Evolutionary conservation across 2,797 vertebrate species (phyloP), one percentile per base, ranked within the genome.

Genomic region (Cirrhinus mrigala): DNA sequence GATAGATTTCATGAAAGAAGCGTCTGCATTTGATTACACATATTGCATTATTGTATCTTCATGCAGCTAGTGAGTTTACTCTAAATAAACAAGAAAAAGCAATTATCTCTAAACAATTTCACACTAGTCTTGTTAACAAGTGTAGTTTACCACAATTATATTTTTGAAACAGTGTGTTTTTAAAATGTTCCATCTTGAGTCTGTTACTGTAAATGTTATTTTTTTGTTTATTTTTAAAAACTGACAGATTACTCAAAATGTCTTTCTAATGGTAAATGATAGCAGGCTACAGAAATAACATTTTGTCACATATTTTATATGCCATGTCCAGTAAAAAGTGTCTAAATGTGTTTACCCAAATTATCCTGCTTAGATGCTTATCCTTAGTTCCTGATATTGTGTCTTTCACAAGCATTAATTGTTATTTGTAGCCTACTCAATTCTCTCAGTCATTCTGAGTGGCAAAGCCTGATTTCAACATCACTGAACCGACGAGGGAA

Each of bases 91-190:
- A 75, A 66, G 29, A 83, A 40, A 14, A 75, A 37, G 11, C 8
- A 76, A 68, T 40, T 20, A 83, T 27, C 58, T 83, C 20, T 75
- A 74, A 52, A 58, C 33, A 46, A 73, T 44, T 73, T 46, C 16
- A 60, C 50, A 44, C 8, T 37, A 66, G 44, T 18, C 22, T 37
- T 20, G 29, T 40, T 40, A 76, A 75, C 33, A 56, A 3, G 1
- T 24, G 16, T 29, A 46, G 24, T 33, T 62, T 33, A 74, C 27
- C 27, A 48, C 33, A 37, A 48, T 18, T 24, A 52, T 54, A 40
- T 33, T 64, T 66, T 27, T 0, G 1, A 58, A 82, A 7, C 15
- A 3, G 14, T n/a, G 18, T 4, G 9, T 11, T 8, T 75, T 44
- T 20, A 20, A 71, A 22, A 37, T 29, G 8, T 79, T 18, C n/a